phyloP scores from a whole-genome alignment of 2,113 vertebrate genomes.

The Boulengerochromis microlepis region DNA sequence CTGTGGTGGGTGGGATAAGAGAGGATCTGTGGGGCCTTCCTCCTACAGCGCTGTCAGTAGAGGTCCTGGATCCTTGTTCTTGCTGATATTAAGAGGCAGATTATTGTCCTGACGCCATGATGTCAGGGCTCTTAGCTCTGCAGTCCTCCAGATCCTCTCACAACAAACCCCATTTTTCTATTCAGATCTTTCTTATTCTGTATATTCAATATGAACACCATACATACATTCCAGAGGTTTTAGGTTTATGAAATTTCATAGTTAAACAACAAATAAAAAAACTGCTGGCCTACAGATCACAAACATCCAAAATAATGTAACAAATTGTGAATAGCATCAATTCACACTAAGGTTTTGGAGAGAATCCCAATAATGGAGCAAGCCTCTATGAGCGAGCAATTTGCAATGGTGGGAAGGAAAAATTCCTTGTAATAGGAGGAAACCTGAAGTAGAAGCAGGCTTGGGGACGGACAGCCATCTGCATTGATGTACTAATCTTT shows the following conservation, averaged over 20 bases:
- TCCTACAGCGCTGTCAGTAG: neutral
- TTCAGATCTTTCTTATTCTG: neutral
- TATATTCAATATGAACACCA: neutral
- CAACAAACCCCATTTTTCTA: neutral
- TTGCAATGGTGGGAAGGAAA: neutral
- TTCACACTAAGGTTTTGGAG: neutral
- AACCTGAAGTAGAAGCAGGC: neutral
- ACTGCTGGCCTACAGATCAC: neutral
- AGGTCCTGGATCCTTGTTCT: neutral
- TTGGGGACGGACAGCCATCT: accelerated
- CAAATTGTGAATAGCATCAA: accelerated
- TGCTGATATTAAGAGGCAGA: neutral
- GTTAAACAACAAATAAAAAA: neutral
- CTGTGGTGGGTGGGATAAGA: neutral
- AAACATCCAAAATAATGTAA: neutral
- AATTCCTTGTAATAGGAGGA: neutral
- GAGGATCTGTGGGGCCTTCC: neutral
- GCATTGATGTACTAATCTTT: neutral
- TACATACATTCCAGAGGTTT: neutral
- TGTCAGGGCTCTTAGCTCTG: neutral
- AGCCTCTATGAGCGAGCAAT: neutral
- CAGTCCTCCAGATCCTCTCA: neutral
- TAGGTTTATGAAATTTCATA: neutral
- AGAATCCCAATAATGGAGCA: neutral
- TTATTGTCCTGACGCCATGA: neutral